Evolutionary conservation across 2,113 vertebrate genomes (phyloP).

Genomic region (Pungitius pungitius): DNA sequence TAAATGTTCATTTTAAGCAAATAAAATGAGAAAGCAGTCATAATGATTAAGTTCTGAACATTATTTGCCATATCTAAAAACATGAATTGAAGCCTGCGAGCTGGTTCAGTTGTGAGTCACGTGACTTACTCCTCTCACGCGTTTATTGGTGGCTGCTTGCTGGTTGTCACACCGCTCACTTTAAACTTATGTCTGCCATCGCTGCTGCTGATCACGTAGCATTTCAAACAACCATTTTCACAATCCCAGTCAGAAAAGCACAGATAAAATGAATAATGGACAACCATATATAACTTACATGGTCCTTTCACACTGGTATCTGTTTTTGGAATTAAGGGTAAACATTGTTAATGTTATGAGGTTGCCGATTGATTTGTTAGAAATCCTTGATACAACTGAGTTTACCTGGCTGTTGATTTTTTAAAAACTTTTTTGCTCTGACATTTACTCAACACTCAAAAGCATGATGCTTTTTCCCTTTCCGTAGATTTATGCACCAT

Average conservation of each 20-base stretch:
- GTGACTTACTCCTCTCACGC: background rate
- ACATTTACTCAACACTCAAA: slow-evolving; percentile 17
- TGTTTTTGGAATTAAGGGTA: background rate
- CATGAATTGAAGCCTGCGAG: background rate
- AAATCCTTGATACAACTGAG: background rate
- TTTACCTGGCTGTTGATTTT: background rate
- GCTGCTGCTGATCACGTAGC: background rate
- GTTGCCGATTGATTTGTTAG: background rate
- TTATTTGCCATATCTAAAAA: slow-evolving; percentile 27
- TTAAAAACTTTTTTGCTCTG: background rate
- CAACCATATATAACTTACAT: too few species aligned
- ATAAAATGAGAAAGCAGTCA: slow-evolving; percentile 47
- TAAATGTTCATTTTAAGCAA: slow-evolving; percentile 45
- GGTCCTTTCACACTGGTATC: background rate
- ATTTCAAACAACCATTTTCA: background rate
- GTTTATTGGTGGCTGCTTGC: background rate
- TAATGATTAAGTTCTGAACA: background rate
- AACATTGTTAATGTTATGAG: background rate
- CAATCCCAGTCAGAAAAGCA: background rate
- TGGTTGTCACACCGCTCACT: background rate
- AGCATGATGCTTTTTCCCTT: slow-evolving; percentile 16
- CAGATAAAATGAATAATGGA: background rate
- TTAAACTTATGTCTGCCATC: background rate
- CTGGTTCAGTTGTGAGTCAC: background rate
- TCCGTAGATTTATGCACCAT: background rate